Evolutionary conservation across 2,113 vertebrate species (phyloP).

Genomic region (Poicephalus meyeri): DNA sequence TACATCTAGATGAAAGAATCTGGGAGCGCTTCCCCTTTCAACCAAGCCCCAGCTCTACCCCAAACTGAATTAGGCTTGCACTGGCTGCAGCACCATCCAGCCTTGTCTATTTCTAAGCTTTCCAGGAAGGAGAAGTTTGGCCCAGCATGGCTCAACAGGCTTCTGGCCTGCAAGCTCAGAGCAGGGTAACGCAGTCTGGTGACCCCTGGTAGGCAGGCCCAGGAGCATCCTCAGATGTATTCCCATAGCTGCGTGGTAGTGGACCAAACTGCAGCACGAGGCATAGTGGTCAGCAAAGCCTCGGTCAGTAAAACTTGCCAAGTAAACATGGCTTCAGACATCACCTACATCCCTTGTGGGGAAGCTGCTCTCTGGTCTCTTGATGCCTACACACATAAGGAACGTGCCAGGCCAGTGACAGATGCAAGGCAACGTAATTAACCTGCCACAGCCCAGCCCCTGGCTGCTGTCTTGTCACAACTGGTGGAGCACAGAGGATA

Average conservation of each 20-base stretch:
- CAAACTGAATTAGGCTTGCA: background rate
- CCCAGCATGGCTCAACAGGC: background rate
- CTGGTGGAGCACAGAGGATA: background rate
- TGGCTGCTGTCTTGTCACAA: background rate
- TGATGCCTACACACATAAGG: background rate
- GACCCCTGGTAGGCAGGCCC: background rate
- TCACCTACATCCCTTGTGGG: fast-evolving
- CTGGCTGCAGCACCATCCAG: fast-evolving
- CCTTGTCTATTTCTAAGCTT: background rate
- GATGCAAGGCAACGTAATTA: background rate
- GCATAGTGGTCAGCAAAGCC: background rate
- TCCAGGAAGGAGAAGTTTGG: background rate
- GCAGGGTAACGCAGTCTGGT: background rate
- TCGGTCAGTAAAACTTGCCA: background rate
- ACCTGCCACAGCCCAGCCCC: background rate
- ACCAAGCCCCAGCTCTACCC: background rate
- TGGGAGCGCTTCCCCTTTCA: background rate
- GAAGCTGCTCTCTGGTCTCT: background rate
- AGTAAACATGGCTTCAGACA: background rate
- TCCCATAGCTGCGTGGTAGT: fast-evolving
- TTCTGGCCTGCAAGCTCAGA: background rate
- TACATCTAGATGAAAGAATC: background rate
- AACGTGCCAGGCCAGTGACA: background rate
- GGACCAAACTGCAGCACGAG: fast-evolving
- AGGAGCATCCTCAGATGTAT: background rate